Evolutionary conservation across 2,113 vertebrate species (phyloP), one percentile per base, ranked within the genome.

Genomic region (Dendropsophus ebraccatus): DNA sequence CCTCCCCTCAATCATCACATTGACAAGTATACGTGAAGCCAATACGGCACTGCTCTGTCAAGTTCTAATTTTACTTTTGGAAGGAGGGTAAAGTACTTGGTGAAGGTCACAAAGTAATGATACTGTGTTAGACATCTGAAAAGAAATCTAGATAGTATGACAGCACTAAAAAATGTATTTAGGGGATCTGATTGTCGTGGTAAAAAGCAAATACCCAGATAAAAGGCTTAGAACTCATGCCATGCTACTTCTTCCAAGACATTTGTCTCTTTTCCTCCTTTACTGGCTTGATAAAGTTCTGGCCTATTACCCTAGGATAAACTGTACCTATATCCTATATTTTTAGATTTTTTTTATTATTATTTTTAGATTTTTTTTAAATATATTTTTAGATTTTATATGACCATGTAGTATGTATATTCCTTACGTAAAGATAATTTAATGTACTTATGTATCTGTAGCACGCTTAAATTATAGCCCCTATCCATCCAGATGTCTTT

Each of bases 81-180:
- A 81, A 25, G 78, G 56, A 81, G 56, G 56, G 78, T 65, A n/a
- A 81, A 81, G 78, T 81, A 81, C 56, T 37, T 65, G 58, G 21
- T 81, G 78, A 81, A 81, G 78, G 78, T 81, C 78, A 58, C 37
- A 41, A 81, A 81, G 78, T 65, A 81, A 81, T 47, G 78, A 81
- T 81, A 81, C 78, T 47, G 37, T 81, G 78, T 81, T 14, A 65
- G 14, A 62, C 56, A 37, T 62, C 21, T 81, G 37, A 81, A 81
- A 65, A 54, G 75, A 81, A 81, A 45, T 65, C 23, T 35, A 47
- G 13, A 81, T 45, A 62, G 25, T 7, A 65, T 62, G 35, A 65
- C 78, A 17, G 37, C n/a, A 45, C 21, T 47, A 47, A 81, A 80
- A n/a, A 65, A 62, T 9, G 12, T 25, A 65, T 41, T 65, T 81